Percentiles rank a stretch among this genome's conserved stretches.
phyloP scores from a whole-genome alignment of 2,113 vertebrate genomes.

The Chaetops frenatus region DNA sequence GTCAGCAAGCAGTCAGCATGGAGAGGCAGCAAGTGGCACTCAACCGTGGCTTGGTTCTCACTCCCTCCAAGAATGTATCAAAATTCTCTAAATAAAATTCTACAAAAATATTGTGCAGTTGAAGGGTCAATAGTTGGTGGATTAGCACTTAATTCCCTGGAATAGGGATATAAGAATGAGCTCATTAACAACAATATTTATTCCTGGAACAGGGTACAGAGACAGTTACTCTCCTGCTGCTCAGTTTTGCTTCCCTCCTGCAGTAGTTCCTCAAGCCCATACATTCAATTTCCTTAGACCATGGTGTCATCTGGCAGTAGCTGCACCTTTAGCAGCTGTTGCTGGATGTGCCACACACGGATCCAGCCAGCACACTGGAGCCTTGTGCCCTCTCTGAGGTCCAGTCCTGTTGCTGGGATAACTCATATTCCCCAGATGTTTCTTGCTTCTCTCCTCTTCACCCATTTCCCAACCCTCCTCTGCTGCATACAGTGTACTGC shows the following conservation, averaged over 20 bases:
- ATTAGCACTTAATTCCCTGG: slow-evolving; percentile 36
- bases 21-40: not conserved
- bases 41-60: not conserved
- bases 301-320: slow-evolving; percentile 9
- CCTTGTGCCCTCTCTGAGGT: not conserved
- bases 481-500: not conserved
- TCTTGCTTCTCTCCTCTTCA: not conserved
- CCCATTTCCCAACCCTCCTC: not conserved
- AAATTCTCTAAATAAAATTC: not conserved
- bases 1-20: not conserved
- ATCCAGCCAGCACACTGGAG: not conserved
- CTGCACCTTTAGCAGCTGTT: slow-evolving; percentile 18
- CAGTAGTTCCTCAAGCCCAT: not conserved
- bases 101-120: slow-evolving; percentile 38
- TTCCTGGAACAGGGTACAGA: slow-evolving; percentile 27
- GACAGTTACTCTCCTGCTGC: slow-evolving; percentile 32
- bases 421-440: not conserved
- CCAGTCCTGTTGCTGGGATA: not conserved
- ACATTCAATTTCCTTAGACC: not conserved
- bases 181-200: slow-evolving; percentile 63
- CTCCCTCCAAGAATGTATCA: not conserved
- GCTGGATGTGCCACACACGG: not conserved
- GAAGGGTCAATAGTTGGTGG: slow-evolving; percentile 37
- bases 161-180: slow-evolving; percentile 39
- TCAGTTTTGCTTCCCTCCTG: slow-evolving; percentile 39